Evolutionary conservation across 2,113 vertebrate species (phyloP).

Genomic region (Oreochromis spilurus): DNA sequence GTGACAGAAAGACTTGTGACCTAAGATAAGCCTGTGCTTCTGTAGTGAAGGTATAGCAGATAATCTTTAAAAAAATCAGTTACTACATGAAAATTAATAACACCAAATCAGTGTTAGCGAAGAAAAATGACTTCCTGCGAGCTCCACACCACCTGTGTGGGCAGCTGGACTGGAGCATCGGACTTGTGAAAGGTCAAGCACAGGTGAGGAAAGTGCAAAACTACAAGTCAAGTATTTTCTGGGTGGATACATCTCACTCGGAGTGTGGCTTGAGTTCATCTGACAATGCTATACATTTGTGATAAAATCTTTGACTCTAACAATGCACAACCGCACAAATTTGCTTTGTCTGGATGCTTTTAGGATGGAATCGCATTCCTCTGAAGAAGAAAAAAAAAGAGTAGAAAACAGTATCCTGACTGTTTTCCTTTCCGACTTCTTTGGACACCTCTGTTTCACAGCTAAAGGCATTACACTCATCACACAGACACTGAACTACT

Average conservation of each 20-base stretch:
- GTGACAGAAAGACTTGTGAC: not conserved
- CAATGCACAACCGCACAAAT: not conserved
- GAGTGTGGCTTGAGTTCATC: not conserved
- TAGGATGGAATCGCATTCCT: not conserved
- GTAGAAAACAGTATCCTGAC: not conserved
- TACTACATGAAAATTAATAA: not conserved
- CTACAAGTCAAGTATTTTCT: not conserved
- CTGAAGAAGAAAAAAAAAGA: not conserved
- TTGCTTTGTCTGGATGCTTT: not conserved
- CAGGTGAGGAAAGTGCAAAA: not conserved
- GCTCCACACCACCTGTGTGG: not conserved
- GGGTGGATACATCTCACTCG: not conserved
- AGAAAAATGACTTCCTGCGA: not conserved
- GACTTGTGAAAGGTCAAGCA: not conserved
- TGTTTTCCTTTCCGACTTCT: constrained; percentile 28
- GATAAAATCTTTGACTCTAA: not conserved
- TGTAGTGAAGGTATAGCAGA: not conserved
- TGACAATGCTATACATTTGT: not conserved
- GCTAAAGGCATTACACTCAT: constrained; percentile 13
- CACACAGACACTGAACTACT: constrained; percentile 14
- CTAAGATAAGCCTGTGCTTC: not conserved
- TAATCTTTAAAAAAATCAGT: not conserved
- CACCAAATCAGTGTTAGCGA: not conserved
- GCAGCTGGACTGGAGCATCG: not conserved
- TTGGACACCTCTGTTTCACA: constrained; percentile 8